Base-by-base conservation (phyloP, 2,797 vertebrate genomes). In the Pseudochirops cupreus region DNA sequence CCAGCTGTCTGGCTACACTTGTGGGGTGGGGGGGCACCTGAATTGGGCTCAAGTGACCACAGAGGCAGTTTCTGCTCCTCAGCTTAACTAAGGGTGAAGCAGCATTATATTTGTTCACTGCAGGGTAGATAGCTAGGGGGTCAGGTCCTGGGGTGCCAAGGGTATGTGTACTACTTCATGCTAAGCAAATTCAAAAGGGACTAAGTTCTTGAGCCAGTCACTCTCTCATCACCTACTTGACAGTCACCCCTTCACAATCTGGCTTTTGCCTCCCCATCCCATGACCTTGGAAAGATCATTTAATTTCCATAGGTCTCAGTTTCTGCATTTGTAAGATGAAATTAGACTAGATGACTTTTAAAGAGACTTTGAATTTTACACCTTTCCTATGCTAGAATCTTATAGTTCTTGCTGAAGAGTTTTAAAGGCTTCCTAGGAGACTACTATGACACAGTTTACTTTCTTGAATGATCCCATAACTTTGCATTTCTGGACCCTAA, bases 1-100 rank as follows among this genome's bases (percentile, higher is more conserved):
- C 39, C 74, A 46, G 74, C 74, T 46, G n/a, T 46, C 74, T 46
- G 39, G 39, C 39, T 82, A 9, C 21, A 82, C 74, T 0, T 82
- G 13, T 3, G 58, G 4, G 4, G 16, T 0, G 9, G 1, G 62
- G 14, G 21, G 21, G 3, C n/a, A 74, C 7, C n/a, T 24, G 7
- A 46, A 46, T 26, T 10, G 39, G 39, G 7, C 21, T 82, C 18
- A 24, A 12, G 39, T 82, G 39, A 82, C 7, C 18, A 82, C 4
- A 67, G 21, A 46, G 39, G 67, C 39, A 82, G 18, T 26, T 46
- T 82, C 74, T 46, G 74, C 39, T 82, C 12, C 21, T 26, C 9
- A 62, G 59, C 7, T 46, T 39, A 10, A 13, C 6, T 24, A 11
- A 18, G 18, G 39, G 39, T 82, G 39, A 82, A 82, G 46, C 0